Conservation (phyloP, 2,113 vertebrate species). For the Rhinopomastus cyanomelas region DNA sequence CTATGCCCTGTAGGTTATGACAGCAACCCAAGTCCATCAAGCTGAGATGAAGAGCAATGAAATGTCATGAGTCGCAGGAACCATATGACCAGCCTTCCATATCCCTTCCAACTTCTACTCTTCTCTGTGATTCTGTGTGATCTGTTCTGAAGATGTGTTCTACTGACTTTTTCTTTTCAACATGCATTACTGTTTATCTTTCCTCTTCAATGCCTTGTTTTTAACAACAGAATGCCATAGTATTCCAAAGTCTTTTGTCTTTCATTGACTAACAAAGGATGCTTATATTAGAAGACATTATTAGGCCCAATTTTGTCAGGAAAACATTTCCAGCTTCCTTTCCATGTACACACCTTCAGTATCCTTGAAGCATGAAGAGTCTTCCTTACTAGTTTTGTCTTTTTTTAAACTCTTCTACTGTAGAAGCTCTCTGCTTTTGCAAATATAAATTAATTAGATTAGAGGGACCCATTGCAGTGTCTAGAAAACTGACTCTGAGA, state of each 20-base stretch:
- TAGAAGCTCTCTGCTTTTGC: background rate
- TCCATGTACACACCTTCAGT: background rate
- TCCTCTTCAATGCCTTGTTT: background rate
- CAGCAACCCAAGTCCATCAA: background rate
- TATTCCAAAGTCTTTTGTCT: background rate
- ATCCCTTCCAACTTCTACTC: too few species aligned
- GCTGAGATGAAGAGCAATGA: background rate
- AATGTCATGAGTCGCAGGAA: background rate
- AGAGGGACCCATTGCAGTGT: slow-evolving; percentile 22
- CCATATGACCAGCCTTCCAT: background rate
- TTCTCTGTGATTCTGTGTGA: too few species aligned
- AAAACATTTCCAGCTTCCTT: background rate
- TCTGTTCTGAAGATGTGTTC: background rate
- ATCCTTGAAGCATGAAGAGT: slow-evolving; percentile 27
- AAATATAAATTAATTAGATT: slow-evolving; percentile 31
- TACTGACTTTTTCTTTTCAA: background rate
- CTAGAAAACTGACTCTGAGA: slow-evolving; percentile 44
- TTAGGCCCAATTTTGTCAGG: background rate
- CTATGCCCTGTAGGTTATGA: background rate
- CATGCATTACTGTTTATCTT: accelerated
- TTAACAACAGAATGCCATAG: background rate
- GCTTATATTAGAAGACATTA: background rate
- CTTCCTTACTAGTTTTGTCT: slow-evolving; percentile 4
- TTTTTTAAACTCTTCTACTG: slow-evolving; percentile 13
- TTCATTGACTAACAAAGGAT: background rate